Conservation (phyloP, 2,797 vertebrate genomes). For the Pseudomugil gertrudae region DNA sequence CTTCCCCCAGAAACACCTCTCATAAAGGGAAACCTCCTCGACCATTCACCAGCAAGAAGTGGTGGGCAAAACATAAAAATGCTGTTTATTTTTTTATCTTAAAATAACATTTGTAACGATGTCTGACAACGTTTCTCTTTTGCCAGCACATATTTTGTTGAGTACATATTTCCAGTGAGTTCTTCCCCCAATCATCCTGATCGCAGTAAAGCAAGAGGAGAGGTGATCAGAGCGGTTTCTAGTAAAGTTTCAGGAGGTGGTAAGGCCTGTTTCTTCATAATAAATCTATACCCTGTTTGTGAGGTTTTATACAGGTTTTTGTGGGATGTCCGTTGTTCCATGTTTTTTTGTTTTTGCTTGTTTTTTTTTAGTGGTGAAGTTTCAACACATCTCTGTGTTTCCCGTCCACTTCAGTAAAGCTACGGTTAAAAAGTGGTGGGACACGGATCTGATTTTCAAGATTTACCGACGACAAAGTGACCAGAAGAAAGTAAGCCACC, state of each 20-base stretch:
- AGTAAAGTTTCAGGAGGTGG: conserved; percentile 87
- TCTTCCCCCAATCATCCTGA: conserved; percentile 75
- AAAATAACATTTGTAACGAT: neutral
- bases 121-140: neutral
- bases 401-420: conserved; percentile 81
- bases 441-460: conserved; percentile 86
- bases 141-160: conserved; percentile 91
- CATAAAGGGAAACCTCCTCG: conserved; percentile 82
- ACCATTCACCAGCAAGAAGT: conserved; percentile 78
- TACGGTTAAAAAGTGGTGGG: conserved; percentile 87
- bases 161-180: conserved; percentile 87
- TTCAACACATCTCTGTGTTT: conserved; percentile 88
- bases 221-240: conserved; percentile 86
- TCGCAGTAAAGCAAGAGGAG: conserved; percentile 67
- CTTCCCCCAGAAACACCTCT: conserved; percentile 68
- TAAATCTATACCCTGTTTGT: neutral
- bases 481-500: conserved; percentile 87
- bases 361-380: conserved; percentile 84
- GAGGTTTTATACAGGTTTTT: conserved; percentile 3
- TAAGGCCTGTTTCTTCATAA: conserved; percentile 53
- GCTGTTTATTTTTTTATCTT: neutral
- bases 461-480: conserved; percentile 85
- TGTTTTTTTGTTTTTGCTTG: conserved; percentile 45
- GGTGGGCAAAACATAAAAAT: conserved; percentile 73
- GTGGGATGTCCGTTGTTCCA: conserved; percentile 19